These are phyloP conservation scores for Sinelater perroti DNA, from an alignment of 2,888 invertebrate species.

Conservation along the genomic window DNA sequence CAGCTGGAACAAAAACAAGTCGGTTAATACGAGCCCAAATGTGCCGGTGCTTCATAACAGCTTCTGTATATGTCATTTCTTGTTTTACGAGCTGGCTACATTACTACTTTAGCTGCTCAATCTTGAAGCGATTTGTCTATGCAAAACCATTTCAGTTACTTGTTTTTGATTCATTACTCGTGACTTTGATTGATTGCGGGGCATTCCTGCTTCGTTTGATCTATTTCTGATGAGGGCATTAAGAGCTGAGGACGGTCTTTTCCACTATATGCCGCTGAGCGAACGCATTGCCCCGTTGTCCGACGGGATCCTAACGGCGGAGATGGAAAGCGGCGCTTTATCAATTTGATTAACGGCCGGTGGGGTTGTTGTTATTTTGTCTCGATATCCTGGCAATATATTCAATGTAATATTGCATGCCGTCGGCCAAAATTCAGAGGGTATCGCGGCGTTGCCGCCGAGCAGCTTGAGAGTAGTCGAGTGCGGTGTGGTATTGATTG, in stretches of 20 bases:
- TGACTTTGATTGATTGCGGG: conserved; percentile 16
- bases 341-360: conserved; percentile 10
- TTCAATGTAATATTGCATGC: conserved; percentile 34
- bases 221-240: conserved; percentile 17
- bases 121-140: conserved; percentile 14
- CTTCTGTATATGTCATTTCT: conserved; percentile 1
- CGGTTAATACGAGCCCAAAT: too few species aligned
- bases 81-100: conserved; percentile 3
- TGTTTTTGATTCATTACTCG: conserved; percentile 16
- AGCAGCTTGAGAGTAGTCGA: conserved; percentile 35
- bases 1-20: too few species aligned
- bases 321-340: neutral
- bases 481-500: conserved; percentile 59
- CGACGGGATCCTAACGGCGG: neutral
- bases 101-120: conserved; percentile 8
- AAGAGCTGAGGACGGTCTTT: conserved; percentile 8
- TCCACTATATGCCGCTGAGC: neutral
- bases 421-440: conserved; percentile 35
- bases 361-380: conserved; percentile 11
- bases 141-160: conserved; percentile 17
- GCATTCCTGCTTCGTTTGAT: conserved; percentile 16
- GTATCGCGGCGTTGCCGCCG: conserved; percentile 48
- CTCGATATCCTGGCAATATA: conserved; percentile 7
- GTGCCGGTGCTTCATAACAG: too few species aligned
- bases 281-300: neutral